phyloP scores from a whole-genome alignment of 2,888 invertebrate genomes.

The Octonoba sinensis region DNA sequence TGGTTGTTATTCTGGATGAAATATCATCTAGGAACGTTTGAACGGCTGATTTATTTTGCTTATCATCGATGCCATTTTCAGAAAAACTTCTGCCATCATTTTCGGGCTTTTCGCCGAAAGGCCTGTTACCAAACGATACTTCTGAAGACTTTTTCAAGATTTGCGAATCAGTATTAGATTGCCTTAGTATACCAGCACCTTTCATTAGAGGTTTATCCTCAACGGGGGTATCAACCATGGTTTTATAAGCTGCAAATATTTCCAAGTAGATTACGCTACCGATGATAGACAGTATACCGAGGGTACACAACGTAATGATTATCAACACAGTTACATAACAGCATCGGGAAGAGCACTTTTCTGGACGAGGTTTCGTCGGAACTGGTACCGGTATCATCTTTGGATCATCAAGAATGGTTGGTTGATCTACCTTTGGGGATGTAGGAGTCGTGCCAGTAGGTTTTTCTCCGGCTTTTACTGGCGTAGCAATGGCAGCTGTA shows the following conservation, averaged over 20 bases:
- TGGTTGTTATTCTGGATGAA: no score
- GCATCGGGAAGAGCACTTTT: slow-evolving; percentile 23
- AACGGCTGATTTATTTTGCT: no score
- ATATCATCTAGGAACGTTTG: no score
- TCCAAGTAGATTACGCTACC: slow-evolving; percentile 41
- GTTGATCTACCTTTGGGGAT: not conserved
- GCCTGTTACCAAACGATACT: no score
- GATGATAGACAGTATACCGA: slow-evolving; percentile 27
- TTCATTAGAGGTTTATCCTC: no score
- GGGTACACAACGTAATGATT: slow-evolving; percentile 11
- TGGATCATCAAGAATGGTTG: slow-evolving; percentile 11
- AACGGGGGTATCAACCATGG: not conserved
- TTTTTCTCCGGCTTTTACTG: not conserved
- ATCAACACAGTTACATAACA: slow-evolving; percentile 19
- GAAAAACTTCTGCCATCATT: no score
- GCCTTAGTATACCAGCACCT: no score
- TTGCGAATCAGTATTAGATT: no score
- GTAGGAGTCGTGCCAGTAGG: not conserved
- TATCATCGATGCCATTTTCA: no score
- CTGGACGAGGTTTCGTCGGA: not conserved
- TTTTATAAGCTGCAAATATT: slow-evolving; percentile 17
- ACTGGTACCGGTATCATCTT: slow-evolving; percentile 10
- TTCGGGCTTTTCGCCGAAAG: no score
- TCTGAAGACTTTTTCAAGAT: no score
- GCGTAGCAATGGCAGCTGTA: not conserved